Percentiles rank a stretch among this genome's conserved stretches.
These are phyloP conservation scores for Meta bourneti DNA, from an alignment of 2,888 invertebrate genomes.

Conservation along the genomic window DNA sequence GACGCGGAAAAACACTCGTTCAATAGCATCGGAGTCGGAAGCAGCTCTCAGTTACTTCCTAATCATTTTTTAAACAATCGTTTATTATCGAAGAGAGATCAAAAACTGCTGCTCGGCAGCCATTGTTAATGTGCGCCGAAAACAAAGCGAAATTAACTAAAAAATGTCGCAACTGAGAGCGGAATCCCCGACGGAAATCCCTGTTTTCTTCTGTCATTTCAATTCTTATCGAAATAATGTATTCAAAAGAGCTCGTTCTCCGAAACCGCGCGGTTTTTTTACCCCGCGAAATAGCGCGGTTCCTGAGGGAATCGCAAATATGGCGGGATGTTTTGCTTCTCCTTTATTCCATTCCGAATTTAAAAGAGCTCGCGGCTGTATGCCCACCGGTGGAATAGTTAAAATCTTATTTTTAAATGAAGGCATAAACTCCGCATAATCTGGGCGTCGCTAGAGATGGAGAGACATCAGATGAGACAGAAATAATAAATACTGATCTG, in stretches of 20 bases:
- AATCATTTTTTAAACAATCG: too few relatives aligned
- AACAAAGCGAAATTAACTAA: background rate
- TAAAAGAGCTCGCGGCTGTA: background rate
- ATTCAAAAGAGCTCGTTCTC: slow-evolving; percentile 24
- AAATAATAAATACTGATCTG: slow-evolving; percentile 14
- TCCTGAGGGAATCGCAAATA: background rate
- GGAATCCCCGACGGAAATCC: slow-evolving; percentile 24
- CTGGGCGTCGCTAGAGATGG: slow-evolving; percentile 19
- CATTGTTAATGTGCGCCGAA: background rate
- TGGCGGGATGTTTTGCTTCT: background rate
- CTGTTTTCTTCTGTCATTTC: slow-evolving; percentile 49
- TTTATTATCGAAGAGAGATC: background rate
- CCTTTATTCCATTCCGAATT: background rate
- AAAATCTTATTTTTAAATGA: slow-evolving; percentile 75
- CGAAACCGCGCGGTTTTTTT: too few relatives aligned
- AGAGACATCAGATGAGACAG: background rate
- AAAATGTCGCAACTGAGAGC: background rate
- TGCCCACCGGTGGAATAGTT: slow-evolving; percentile 70
- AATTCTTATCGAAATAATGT: slow-evolving; percentile 64
- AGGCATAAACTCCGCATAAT: slow-evolving; percentile 61
- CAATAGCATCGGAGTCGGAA: too few relatives aligned
- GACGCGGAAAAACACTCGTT: too few relatives aligned
- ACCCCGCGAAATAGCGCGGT: background rate
- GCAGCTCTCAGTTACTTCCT: too few relatives aligned
- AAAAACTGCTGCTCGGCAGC: background rate